Evolutionary conservation across 2,797 vertebrate species (phyloP), one percentile per base, ranked within the genome.

Genomic region (Halcyon chelicuti): DNA sequence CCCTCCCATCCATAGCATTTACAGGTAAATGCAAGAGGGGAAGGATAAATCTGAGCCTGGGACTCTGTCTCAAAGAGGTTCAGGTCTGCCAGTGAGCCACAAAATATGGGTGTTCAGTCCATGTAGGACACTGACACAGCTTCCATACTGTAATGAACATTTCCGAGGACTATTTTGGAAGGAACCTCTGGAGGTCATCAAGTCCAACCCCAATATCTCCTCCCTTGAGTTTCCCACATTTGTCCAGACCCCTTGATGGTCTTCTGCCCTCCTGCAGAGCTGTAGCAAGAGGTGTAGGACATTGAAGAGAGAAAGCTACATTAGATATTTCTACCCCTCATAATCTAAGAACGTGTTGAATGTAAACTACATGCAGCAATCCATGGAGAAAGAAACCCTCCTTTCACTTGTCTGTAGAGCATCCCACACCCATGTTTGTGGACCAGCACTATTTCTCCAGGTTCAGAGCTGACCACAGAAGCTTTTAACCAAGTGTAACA

Each of bases 201-300:
- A 47, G 46, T 26, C 26, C 49, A 51, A 51, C 49, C 49, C 49
- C 8, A 8, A 26, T 26, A 51, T 9, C 9, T 60, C 35, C 21
- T 51, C 26, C 44, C 4, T 65, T 22, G 42, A 66, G 9, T 52
- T 21, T 58, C 44, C 35, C 7, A 31, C 0, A 0, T 79, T 49
- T 42, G 12, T 58, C 22, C 31, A 63, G 75, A 77, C 5, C 6
- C 26, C 44, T 73, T 3, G 2, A 18, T 58, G 7, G 7, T 74
- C 58, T 87, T 17, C 31, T 49, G 23, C 10, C 33, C 23, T 52
- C 28, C 44, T 55, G 31, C 28, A 63, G 44, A 67, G 22, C 61
- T 70, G 26, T 29, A 44, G 28, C 49, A 39, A 72, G 39, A 75
- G 14, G 5, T 1, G 0, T 26, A 70, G 1, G 4, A 70, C 14